Percentiles rank a stretch among this genome's conserved stretches.
Conservation (phyloP, 2,113 vertebrate genomes). For the Microcebus tavaratra region DNA sequence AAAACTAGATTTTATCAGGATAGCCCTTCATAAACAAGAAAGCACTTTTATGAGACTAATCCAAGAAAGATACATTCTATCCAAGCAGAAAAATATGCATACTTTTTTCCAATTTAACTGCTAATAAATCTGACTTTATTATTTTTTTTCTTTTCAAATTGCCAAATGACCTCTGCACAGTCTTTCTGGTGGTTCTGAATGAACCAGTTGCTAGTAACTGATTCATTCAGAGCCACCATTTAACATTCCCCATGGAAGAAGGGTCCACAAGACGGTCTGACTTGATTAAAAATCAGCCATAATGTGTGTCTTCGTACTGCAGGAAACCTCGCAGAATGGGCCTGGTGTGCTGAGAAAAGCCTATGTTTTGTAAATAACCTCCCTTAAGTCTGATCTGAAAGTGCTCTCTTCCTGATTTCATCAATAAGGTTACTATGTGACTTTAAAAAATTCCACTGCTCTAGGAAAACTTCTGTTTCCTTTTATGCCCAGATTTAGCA, state of each 20-base stretch:
- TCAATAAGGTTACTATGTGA: constrained; percentile 89
- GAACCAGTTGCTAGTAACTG: constrained; percentile 53
- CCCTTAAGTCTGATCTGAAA: constrained; percentile 85
- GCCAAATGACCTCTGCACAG: background rate
- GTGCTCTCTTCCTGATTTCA: constrained; percentile 87
- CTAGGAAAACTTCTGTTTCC: constrained; percentile 87
- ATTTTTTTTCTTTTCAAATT: background rate
- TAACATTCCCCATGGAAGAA: constrained; percentile 54
- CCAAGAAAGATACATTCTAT: constrained; percentile 2
- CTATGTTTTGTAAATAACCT: constrained; percentile 85
- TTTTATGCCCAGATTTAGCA: constrained; percentile 88
- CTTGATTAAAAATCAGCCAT: constrained; percentile 67
- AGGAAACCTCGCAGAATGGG: constrained; percentile 74
- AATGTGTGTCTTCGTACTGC: constrained; percentile 42
- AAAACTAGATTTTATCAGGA: background rate
- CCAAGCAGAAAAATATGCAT: background rate
- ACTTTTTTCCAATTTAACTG: background rate
- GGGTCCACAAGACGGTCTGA: constrained; percentile 57
- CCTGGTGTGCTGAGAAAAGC: constrained; percentile 78
- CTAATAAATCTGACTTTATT: background rate
- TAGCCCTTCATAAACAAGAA: constrained; percentile 39
- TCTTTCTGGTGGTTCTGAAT: background rate
- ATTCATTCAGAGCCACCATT: background rate
- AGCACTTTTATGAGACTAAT: constrained; percentile 4
- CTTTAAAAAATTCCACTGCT: constrained; percentile 88